Conservation (phyloP, 2,113 vertebrate genomes). For the Crotalus horridus region DNA sequence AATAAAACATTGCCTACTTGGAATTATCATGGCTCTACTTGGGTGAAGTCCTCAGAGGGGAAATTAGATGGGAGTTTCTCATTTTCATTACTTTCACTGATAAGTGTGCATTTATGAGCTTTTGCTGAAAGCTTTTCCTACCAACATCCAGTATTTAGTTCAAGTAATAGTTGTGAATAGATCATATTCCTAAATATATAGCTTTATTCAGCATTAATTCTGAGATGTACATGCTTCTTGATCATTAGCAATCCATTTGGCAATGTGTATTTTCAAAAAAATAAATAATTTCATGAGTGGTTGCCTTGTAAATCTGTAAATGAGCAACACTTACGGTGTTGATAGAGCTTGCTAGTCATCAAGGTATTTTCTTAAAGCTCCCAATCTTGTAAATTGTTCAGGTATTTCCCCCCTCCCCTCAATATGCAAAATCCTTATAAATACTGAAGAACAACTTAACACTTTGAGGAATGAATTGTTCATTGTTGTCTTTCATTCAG, state of each 20-base stretch:
- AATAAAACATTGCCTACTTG: neutral
- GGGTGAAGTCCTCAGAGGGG: neutral
- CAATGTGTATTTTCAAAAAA: neutral
- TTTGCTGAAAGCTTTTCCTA: neutral
- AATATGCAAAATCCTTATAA: conserved; percentile 28
- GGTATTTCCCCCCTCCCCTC: neutral
- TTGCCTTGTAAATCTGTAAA: conserved; percentile 3
- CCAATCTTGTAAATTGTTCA: conserved; percentile 22
- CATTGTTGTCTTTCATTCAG: neutral
- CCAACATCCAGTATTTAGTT: conserved; percentile 1
- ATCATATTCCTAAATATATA: neutral
- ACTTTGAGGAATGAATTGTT: conserved; percentile 31
- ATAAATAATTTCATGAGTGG: conserved; percentile 15
- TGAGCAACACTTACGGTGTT: neutral
- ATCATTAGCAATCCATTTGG: neutral
- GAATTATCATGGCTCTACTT: neutral
- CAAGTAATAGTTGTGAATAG: neutral
- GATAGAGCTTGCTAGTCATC: neutral
- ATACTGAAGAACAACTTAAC: conserved; percentile 27
- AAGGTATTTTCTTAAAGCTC: conserved; percentile 35
- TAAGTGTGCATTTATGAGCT: neutral
- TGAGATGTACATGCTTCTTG: neutral
- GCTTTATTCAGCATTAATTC: neutral
- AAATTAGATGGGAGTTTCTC: conserved; percentile 6
- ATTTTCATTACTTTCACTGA: neutral